Base-by-base conservation (phyloP, 2,113 vertebrate genomes). In the Coregonus clupeaformis region DNA sequence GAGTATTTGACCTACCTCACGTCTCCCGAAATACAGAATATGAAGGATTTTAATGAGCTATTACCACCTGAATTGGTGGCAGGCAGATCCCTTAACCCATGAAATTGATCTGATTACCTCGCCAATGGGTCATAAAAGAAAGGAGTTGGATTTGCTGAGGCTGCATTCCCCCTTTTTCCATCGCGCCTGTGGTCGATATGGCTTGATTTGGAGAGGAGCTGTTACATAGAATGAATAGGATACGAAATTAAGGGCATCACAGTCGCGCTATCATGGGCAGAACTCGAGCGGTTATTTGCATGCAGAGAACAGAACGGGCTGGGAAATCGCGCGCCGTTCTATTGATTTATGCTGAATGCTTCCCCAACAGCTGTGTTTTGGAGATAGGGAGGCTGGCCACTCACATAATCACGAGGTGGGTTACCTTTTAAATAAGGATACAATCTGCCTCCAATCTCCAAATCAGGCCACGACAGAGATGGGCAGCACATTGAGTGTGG, bases 21-120 rank as follows among this genome's bases (percentile, higher is more conserved):
- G 74, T 20, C 45, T 7, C 16, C 67, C n/a, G 64, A 84, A 87
- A 86, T 63, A 85, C 64, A 68, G 24, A 75, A 87, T 82, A 91
- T 89, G 85, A 91, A 86, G 73, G 75, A 24, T 84, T 90, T 91
- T 87, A 91, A 89, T 89, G 82, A 86, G 76, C 87, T 83, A 92
- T 92, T 86, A 83, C 66, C 87, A 87, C 86, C 78, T 87, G 87
- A 85, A 85, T 80, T 75, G 77, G 79, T 76, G 83, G 69, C 27
- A 82, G 83, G 87, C 82, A 80, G 84, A 82, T 85, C 84, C 74
- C 84, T 75, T 83, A 73, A 86, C 80, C 87, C 92, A 88, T 92
- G 92, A 93, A 93, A 94, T 93, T 86, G 91, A 93, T 92, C 91
- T 91, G 93, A 94, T 93, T 93, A 88, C 86, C 82, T 89, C 76